Evolutionary conservation across 2,797 vertebrate genomes (phyloP), one percentile per base, ranked within the genome.

Genomic region (Picus viridis): DNA sequence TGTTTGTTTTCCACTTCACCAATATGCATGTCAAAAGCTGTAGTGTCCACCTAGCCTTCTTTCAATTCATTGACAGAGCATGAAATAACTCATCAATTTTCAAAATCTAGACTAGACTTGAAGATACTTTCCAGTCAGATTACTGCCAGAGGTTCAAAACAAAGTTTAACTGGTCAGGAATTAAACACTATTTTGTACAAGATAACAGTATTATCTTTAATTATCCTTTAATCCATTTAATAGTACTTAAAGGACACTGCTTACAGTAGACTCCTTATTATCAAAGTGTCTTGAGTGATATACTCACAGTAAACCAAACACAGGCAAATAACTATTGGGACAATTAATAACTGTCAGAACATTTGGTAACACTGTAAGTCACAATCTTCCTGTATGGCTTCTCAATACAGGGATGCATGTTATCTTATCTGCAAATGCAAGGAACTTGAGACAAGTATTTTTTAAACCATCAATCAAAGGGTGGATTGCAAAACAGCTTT

Each of bases 341-440:
- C 30, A 92, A 91, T 80, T 71, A 84, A 74, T 79, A 90, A 80
- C 43, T 82, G 32, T 71, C 61, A 86, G 57, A 84, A 71, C 23
- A 53, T 65, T 49, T 61, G n/a, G 43, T 63, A 73, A 29, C 29
- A 12, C 30, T 68, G 13, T 34, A 26, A 56, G 45, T 58, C 83
- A 88, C 57, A 61, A 20, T 76, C 16, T 34, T 65, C 54, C 70
- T 53, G 3, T 26, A 88, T 12, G 34, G 59, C 4, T 89, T 62
- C 53, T 81, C 26, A 81, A 29, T 65, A 69, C 4, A 4, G 22
- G 29, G 69, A 65, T 68, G 9, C 10, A 26, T 26, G 24, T 26
- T 75, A 75, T 90, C 72, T 88, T 79, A 82, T 65, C 83, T 84
- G 36, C 15, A 89, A 88, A 65, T 47, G 51, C 58, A 90, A 68